Conservation (phyloP, 1,140 invertebrate genomes). For the Nephila pilipes region DNA sequence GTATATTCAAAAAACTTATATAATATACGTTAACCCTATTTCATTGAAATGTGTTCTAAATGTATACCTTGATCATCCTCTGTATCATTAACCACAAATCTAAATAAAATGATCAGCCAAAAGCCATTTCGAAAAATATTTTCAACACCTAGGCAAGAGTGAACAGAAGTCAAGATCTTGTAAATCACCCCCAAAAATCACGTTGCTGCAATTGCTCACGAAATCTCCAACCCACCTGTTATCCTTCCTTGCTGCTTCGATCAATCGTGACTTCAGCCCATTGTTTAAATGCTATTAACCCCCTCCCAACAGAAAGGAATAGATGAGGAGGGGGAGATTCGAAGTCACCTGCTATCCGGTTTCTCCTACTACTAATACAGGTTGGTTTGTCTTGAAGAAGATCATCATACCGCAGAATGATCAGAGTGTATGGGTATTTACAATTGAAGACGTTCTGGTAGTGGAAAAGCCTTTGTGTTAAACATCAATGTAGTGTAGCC, state of each 20-base stretch:
- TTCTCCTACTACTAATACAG: background rate
- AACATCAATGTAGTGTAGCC: too few species aligned
- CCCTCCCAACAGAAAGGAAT: background rate
- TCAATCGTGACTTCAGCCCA: background rate
- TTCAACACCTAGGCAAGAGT: background rate
- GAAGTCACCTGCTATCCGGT: background rate
- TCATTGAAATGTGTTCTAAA: too few species aligned
- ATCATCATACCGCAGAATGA: background rate
- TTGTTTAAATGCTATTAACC: constrained; percentile 41
- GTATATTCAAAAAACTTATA: too few species aligned
- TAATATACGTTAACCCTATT: too few species aligned
- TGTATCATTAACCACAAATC: too few species aligned
- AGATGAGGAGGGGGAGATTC: background rate
- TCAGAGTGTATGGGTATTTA: background rate
- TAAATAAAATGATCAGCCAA: too few species aligned
- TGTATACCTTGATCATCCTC: too few species aligned
- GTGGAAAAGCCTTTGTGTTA: too few species aligned
- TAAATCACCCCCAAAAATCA: background rate
- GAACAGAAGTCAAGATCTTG: constrained; percentile 36
- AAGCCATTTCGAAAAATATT: background rate
- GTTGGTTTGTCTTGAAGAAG: background rate
- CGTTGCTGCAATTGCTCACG: background rate
- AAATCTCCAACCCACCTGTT: constrained; percentile 21
- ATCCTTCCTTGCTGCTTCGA: background rate
- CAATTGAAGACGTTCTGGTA: background rate